Evolutionary conservation across 1,140 invertebrate species (phyloP).

Genomic region (Rhysida immarginata): DNA sequence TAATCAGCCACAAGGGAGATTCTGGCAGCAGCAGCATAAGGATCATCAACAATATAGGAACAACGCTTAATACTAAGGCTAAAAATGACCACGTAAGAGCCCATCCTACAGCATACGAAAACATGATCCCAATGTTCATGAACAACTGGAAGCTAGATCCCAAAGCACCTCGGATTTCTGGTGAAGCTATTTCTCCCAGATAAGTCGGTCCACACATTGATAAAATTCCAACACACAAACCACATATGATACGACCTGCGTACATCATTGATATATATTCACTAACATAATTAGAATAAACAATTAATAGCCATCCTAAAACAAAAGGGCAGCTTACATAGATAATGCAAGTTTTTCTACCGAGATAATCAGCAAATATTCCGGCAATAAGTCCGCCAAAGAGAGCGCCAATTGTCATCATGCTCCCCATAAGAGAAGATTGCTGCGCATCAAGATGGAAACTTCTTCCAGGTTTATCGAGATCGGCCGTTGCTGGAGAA

Average conservation of each 20-base stretch:
- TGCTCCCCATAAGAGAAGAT: slow-evolving; percentile 24
- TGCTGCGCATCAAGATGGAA: slow-evolving; percentile 23
- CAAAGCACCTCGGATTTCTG: slow-evolving; percentile 58
- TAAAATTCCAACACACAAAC: slow-evolving; percentile 42
- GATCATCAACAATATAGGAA: slow-evolving; percentile 43
- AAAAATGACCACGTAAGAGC: slow-evolving; percentile 47
- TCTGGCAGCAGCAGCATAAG: slow-evolving; percentile 49
- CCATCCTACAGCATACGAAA: slow-evolving; percentile 57
- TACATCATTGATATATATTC: slow-evolving; percentile 31
- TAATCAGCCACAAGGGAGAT: slow-evolving; percentile 61
- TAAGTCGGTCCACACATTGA: slow-evolving; percentile 52
- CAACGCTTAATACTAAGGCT: slow-evolving; percentile 42
- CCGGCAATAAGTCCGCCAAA: slow-evolving; percentile 29
- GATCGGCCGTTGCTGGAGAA: slow-evolving; percentile 45
- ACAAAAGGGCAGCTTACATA: slow-evolving; percentile 46
- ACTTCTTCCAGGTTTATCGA: slow-evolving; percentile 25
- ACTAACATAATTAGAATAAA: too few relatives aligned
- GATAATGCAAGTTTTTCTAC: slow-evolving; percentile 25
- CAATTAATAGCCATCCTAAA: slow-evolving; percentile 51
- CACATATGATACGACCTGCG: slow-evolving; percentile 45
- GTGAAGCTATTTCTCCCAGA: slow-evolving; percentile 74
- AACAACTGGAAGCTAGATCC: slow-evolving; percentile 68
- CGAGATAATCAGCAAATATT: slow-evolving; percentile 33
- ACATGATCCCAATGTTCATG: slow-evolving; percentile 56
- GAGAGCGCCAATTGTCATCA: slow-evolving; percentile 27